phyloP scores from a whole-genome alignment of 1,140 invertebrate species.

The Phocides pigmalion region DNA sequence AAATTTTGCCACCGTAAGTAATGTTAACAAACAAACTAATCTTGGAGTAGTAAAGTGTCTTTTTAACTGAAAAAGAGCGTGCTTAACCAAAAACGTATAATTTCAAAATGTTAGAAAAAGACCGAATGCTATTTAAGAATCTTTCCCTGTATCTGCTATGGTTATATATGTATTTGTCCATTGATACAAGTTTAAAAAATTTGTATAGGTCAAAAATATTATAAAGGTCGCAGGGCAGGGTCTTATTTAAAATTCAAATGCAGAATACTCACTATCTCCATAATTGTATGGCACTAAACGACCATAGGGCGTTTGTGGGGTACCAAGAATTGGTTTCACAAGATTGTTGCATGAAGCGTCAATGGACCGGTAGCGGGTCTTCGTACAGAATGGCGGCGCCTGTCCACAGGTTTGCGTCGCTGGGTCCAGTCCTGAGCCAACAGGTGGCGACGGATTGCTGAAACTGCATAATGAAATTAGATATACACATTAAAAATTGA shows the following conservation, averaged over 20 bases:
- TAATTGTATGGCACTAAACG: constrained; percentile 92
- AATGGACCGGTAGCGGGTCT: constrained; percentile 84
- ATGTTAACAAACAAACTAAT: no score
- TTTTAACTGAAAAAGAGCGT: no score
- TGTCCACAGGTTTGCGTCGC: constrained; percentile 67
- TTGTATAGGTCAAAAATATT: neutral
- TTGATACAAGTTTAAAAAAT: no score
- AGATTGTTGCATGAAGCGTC: constrained; percentile 96
- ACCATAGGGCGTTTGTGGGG: constrained; percentile 86
- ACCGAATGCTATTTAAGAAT: no score
- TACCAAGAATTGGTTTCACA: constrained; percentile 88
- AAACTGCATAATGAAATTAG: constrained; percentile 55
- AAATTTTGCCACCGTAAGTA: no score
- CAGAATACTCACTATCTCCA: constrained; percentile 87
- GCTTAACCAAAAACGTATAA: no score
- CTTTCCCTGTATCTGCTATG: no score
- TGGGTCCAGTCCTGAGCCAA: constrained; percentile 52
- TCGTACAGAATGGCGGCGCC: constrained; percentile 57
- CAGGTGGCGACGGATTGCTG: constrained; percentile 69
- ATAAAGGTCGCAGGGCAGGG: no score
- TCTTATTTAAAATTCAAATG: neutral
- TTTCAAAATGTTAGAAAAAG: no score
- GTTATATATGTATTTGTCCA: no score
- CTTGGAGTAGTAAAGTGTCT: no score
- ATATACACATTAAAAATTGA: no score